These are phyloP conservation scores for Polymixis lichenea DNA, from an alignment of 2,888 invertebrate species.

Conservation along the genomic window DNA sequence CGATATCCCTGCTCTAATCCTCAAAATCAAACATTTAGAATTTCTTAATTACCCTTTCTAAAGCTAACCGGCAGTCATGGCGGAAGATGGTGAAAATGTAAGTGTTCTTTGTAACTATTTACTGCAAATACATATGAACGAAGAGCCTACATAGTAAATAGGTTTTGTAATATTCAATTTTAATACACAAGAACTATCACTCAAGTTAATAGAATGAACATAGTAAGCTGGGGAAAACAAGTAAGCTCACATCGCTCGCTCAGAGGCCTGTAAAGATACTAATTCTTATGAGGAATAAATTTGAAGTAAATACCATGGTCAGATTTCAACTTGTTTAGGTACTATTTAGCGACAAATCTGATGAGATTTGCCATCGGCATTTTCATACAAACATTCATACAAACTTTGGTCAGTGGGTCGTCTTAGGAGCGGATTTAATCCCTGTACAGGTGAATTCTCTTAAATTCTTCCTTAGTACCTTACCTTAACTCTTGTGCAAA, in stretches of 20 bases:
- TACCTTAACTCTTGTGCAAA: not conserved
- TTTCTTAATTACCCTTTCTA: not conserved
- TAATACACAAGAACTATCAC: not conserved
- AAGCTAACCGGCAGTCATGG: constrained; percentile 68
- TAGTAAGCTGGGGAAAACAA: not conserved
- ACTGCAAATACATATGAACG: not conserved
- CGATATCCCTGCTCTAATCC: not conserved
- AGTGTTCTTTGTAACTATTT: constrained; percentile 58
- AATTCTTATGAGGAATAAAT: not conserved
- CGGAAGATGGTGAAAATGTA: constrained; percentile 88
- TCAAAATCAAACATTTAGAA: not conserved
- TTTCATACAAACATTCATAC: not conserved
- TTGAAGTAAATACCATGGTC: not conserved
- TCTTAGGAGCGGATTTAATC: no score
- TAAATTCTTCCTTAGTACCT: not conserved
- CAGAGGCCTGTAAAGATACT: no score
- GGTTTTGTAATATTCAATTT: not conserved
- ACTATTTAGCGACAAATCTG: not conserved
- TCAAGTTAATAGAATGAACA: not conserved
- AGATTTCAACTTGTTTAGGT: not conserved
- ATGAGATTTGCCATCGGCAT: no score
- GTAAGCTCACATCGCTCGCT: not conserved
- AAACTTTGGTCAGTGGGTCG: no score
- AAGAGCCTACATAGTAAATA: no score
- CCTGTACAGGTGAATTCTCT: not conserved